phyloP scores from a whole-genome alignment of 2,113 vertebrate species.

The Pyrgilauda ruficollis region DNA sequence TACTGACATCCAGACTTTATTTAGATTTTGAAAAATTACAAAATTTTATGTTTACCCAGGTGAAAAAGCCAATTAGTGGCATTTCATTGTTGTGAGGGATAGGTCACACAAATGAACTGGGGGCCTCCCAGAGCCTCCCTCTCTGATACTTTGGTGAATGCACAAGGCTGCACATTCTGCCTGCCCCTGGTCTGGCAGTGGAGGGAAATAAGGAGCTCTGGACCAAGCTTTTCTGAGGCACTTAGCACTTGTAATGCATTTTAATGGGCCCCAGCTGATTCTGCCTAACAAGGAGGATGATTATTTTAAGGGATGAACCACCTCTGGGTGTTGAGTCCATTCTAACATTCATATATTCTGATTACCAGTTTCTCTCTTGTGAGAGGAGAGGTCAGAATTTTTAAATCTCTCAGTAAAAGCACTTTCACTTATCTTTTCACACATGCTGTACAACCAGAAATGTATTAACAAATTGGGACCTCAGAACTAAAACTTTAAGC shows the following conservation, averaged over 20 bases:
- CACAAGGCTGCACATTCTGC: neutral
- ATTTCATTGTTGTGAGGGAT: neutral
- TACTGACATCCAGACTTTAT: neutral
- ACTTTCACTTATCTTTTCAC: neutral
- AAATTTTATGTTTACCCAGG: neutral
- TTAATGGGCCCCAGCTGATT: neutral
- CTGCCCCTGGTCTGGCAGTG: rapidly evolving
- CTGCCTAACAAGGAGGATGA: neutral
- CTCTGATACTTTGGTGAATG: neutral
- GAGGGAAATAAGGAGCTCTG: neutral
- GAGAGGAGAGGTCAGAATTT: neutral
- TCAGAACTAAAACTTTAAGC: neutral
- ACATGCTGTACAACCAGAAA: neutral
- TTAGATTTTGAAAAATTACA: neutral
- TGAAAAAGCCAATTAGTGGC: neutral
- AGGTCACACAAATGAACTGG: neutral
- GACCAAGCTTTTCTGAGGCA: neutral
- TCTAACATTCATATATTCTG: neutral
- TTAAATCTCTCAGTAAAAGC: neutral
- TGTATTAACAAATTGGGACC: neutral
- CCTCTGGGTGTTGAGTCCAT: neutral
- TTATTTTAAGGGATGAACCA: neutral
- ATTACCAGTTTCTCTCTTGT: neutral
- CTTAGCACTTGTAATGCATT: neutral
- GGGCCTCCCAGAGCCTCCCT: neutral